Conservation (phyloP, 2,888 invertebrate species). For the Bursaphelenchus okinawaensis region DNA sequence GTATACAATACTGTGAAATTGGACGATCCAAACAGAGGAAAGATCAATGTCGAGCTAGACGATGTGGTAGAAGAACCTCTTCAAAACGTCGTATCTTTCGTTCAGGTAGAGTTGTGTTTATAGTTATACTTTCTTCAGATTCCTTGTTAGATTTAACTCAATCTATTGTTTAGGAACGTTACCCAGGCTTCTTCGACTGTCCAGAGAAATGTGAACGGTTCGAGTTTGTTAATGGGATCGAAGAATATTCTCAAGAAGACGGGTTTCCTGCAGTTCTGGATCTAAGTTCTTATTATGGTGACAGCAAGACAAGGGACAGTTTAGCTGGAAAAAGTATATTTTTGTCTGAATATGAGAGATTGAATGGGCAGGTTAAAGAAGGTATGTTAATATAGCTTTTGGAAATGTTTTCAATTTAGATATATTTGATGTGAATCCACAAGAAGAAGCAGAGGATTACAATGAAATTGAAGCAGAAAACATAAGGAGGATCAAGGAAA, state of each 20-base stretch:
- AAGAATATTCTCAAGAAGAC: conserved; percentile 22
- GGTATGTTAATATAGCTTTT: too few species aligned
- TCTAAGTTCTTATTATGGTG: conserved; percentile 29
- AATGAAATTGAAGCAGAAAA: conserved; percentile 21
- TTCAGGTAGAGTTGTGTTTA: background rate
- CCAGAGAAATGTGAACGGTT: conserved; percentile 35
- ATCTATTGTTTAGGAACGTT: conserved; percentile 26
- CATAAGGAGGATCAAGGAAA: conserved; percentile 9
- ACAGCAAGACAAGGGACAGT: conserved; percentile 4
- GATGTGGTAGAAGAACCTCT: conserved; percentile 7
- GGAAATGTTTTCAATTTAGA: too few species aligned
- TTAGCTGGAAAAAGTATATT: conserved; percentile 42
- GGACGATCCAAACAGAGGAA: background rate
- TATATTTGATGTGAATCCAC: conserved; percentile 17
- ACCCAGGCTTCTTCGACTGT: conserved; percentile 32
- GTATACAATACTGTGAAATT: conserved; percentile 1
- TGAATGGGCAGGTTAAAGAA: conserved; percentile 31
- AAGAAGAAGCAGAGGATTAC: conserved; percentile 1
- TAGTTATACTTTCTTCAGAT: too few species aligned
- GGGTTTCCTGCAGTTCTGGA: conserved; percentile 51
- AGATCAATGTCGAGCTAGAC: conserved; percentile 4
- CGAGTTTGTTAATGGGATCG: conserved; percentile 1
- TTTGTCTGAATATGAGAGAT: conserved; percentile 43
- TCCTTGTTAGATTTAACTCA: too few species aligned
- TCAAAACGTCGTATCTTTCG: background rate